Evolutionary conservation across 2,797 vertebrate species (phyloP).

Genomic region (Acanthornis magna): DNA sequence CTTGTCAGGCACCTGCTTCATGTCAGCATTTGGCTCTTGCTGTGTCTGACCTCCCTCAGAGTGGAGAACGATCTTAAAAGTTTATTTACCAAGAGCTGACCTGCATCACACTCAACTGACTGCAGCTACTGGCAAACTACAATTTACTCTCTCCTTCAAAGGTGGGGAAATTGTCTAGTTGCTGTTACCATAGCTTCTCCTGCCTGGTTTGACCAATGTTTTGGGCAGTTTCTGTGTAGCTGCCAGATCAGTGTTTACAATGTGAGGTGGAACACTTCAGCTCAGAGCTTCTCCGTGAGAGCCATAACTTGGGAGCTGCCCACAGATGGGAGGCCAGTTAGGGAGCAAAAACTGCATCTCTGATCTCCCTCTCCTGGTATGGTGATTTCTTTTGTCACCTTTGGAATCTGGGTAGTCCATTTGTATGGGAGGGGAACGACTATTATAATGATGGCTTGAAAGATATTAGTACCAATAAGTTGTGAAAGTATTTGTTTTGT

Average conservation of each 20-base stretch:
- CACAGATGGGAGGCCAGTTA: background rate
- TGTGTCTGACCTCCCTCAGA: background rate
- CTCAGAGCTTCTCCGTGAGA: background rate
- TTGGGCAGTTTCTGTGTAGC: background rate
- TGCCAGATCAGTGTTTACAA: background rate
- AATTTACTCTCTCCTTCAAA: background rate
- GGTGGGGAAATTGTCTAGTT: background rate
- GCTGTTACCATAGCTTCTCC: background rate
- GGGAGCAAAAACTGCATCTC: background rate
- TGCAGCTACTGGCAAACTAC: background rate
- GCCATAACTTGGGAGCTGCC: background rate
- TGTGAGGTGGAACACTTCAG: background rate
- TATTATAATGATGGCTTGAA: background rate
- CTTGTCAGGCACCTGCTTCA: background rate
- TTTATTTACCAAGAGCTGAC: background rate
- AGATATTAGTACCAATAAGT: background rate
- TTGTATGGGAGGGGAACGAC: background rate
- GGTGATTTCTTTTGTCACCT: background rate
- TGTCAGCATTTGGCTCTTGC: background rate
- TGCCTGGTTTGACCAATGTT: background rate
- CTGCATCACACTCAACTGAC: accelerated
- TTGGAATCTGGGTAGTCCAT: background rate
- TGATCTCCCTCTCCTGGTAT: background rate
- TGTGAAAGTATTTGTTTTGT: background rate
- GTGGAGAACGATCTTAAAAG: background rate